Conservation (phyloP, 2,113 vertebrate species). For the Anthoscopus minutus region DNA sequence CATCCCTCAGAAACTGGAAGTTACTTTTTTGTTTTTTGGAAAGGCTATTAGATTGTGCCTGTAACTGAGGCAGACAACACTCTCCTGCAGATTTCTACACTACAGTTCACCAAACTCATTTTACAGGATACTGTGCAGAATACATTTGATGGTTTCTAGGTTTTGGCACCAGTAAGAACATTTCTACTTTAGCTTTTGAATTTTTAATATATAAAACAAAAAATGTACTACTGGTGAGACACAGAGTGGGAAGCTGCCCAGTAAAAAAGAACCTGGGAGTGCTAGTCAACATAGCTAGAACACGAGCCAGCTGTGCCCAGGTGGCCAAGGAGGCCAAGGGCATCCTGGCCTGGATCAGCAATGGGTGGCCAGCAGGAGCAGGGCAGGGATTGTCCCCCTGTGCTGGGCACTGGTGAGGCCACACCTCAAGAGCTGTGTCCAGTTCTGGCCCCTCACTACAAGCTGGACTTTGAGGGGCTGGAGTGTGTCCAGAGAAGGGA, state of each 20-base stretch:
- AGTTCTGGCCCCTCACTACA: too few species aligned
- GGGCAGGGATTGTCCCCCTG: neutral
- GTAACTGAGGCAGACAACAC: neutral
- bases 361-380: neutral
- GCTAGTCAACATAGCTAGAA: neutral
- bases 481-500: neutral
- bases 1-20: neutral
- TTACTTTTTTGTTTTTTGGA: neutral
- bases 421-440: neutral
- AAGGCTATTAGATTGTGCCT: neutral
- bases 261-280: neutral
- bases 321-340: neutral
- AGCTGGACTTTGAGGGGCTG: neutral
- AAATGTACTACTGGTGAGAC: too few species aligned
- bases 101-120: neutral
- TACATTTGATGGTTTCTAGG: neutral
- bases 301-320: neutral
- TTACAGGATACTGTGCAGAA: neutral
- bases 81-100: neutral
- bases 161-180: neutral
- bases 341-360: neutral
- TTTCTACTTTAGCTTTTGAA: neutral
- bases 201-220: neutral
- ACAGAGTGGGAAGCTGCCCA: neutral
- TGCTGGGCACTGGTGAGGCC: neutral